phyloP scores from a whole-genome alignment of 2,888 invertebrate genomes.

The Allolobophora icterica region DNA sequence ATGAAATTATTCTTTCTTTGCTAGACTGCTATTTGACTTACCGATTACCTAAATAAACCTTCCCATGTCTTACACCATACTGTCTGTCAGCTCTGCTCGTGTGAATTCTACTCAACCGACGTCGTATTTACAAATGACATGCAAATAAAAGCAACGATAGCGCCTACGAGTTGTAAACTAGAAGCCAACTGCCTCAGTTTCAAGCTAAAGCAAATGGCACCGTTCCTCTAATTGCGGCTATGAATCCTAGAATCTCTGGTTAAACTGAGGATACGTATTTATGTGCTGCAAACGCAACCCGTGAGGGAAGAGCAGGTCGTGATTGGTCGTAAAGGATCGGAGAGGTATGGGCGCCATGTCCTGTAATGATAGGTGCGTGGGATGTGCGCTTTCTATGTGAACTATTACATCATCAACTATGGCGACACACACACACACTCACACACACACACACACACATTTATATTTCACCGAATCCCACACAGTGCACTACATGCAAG shows the following conservation, averaged over 20 bases:
- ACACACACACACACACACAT: no score
- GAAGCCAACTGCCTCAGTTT: neutral
- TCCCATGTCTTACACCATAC: neutral
- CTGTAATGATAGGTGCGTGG: neutral
- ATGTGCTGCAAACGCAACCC: neutral
- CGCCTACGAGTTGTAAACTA: neutral
- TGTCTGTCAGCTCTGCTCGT: neutral
- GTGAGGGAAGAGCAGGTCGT: neutral
- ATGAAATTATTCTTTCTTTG: neutral
- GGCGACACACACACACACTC: no score
- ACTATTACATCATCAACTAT: neutral
- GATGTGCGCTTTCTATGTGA: neutral
- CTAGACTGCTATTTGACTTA: neutral
- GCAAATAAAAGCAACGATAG: neutral
- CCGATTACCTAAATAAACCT: neutral
- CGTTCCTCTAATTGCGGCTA: neutral
- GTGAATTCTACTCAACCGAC: neutral
- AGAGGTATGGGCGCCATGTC: neutral
- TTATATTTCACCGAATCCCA: no score
- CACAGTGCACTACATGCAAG: no score
- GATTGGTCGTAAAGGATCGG: neutral
- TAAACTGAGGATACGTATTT: constrained; percentile 17
- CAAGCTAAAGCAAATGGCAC: neutral
- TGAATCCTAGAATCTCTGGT: neutral
- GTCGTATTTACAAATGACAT: neutral